Evolutionary conservation across 2,113 vertebrate species (phyloP), one percentile per base, ranked within the genome.

Genomic region (Agelaius phoeniceus): DNA sequence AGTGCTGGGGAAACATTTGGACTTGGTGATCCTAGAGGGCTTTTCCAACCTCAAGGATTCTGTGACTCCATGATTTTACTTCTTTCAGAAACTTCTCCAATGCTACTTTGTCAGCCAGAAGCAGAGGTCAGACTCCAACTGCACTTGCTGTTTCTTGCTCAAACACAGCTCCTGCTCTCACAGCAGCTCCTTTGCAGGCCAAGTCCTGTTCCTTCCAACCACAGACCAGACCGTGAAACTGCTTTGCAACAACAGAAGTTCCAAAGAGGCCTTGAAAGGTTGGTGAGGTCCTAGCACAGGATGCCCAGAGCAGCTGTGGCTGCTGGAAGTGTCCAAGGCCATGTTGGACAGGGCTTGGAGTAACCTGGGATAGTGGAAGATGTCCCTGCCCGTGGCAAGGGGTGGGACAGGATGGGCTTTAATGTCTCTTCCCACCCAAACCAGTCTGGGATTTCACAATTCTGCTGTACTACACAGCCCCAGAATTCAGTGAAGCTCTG

Each of bases 311-410:
- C 9, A 26, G 31, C 67, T 83, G 46, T 43, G 37, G 18, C 28
- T 65, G 49, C 19, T 65, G 49, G 49, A 15, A 48, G 8, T 48
- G 28, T 57, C 19, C 28, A 57, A 65, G 23, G 28, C 23, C 30
- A 15, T 10, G 23, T 2, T 61, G 59, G n/a, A 65, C 0, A 0
- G 0, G n/a, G 49, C 59, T 65, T 39, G 23, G 57, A 55, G 68
- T 15, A 39, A 2, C 41, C 33, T 54, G 39, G 39, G 9, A 2
- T 9, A 33, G 14, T 8, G 33, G 39, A 27, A 73, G 28, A 33
- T 39, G 33, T 46, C 14, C 49, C 28, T 39, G 49, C 33, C 35
- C 33, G 18, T 1, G 33, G 49, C 55, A 55, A 15, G 11, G 17
- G 7, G 4, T 74, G 41, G n/a, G 7, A 74, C 5, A 8, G 59